Evolutionary conservation across 1,140 invertebrate genomes (phyloP).

Genomic region (Diorhabda carinulata): DNA sequence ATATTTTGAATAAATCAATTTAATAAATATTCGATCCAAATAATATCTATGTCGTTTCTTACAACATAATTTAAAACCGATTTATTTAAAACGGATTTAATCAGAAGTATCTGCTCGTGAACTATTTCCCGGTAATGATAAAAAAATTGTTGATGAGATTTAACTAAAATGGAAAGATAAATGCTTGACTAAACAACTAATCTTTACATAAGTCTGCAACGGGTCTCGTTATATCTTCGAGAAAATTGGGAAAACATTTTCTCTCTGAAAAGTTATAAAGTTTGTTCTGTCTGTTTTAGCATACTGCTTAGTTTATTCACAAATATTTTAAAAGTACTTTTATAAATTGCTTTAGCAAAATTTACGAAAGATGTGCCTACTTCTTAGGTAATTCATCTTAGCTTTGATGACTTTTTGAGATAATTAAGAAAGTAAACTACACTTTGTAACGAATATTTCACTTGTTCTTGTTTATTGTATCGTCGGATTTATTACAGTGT

Average conservation of each 20-base stretch:
- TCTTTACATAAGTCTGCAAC: not conserved
- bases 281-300: not conserved
- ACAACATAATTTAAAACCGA: too few species aligned
- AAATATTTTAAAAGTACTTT: constrained; percentile 3
- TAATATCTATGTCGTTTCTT: too few species aligned
- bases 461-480: constrained; percentile 3
- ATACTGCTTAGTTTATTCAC: constrained; percentile 2
- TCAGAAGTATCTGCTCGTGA: too few species aligned
- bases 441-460: not conserved
- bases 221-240: not conserved
- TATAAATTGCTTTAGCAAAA: constrained; percentile 3
- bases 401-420: not conserved
- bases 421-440: constrained; percentile 3
- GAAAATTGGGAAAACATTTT: not conserved
- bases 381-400: constrained; percentile 1
- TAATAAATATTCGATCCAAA: too few species aligned
- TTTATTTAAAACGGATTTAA: too few species aligned
- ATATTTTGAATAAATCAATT: too few species aligned
- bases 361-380: not conserved
- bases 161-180: not conserved
- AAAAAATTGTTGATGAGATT: not conserved
- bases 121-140: not conserved
- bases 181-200: not conserved
- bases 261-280: not conserved
- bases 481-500: not conserved